Conservation (phyloP, 1,140 invertebrate species). For the Cecropterus lyciades region DNA sequence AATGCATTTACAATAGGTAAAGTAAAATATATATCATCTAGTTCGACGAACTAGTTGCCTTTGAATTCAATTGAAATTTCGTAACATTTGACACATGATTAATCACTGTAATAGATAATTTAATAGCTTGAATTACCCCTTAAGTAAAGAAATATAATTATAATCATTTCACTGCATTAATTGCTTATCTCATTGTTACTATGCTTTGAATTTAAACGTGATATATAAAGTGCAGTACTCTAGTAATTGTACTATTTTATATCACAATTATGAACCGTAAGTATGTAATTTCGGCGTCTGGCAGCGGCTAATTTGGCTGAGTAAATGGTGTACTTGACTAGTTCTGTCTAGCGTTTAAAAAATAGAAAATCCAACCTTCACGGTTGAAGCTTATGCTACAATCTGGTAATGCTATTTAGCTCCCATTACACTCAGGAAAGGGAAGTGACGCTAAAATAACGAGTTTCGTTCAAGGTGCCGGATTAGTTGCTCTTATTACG, state of each 20-base stretch:
- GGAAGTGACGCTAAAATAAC: constrained; percentile 63
- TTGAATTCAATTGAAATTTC: background rate
- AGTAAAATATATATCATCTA: too few relatives aligned
- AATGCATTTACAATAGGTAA: too few relatives aligned
- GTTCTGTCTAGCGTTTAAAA: constrained; percentile 11
- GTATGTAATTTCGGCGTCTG: constrained; percentile 22
- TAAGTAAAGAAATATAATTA: background rate
- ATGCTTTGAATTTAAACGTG: background rate
- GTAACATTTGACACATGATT: background rate
- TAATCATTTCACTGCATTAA: constrained; percentile 4
- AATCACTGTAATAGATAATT: background rate
- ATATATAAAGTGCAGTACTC: constrained; percentile 22
- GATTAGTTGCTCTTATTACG: constrained; percentile 45
- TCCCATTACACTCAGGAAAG: constrained; percentile 60
- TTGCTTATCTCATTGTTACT: constrained; percentile 3
- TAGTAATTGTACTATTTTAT: constrained; percentile 12
- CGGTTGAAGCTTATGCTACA: constrained; percentile 43
- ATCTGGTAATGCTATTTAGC: too few relatives aligned
- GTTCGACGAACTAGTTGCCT: too few relatives aligned
- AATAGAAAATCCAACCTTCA: constrained; percentile 57
- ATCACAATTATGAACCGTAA: constrained; percentile 34
- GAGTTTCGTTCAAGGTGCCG: constrained; percentile 56
- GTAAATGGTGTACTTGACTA: constrained; percentile 35
- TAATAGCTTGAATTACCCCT: constrained; percentile 2
- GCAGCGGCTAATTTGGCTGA: constrained; percentile 39